Base-by-base conservation (phyloP, 2,113 vertebrate species). In the Clarias batrachus region DNA sequence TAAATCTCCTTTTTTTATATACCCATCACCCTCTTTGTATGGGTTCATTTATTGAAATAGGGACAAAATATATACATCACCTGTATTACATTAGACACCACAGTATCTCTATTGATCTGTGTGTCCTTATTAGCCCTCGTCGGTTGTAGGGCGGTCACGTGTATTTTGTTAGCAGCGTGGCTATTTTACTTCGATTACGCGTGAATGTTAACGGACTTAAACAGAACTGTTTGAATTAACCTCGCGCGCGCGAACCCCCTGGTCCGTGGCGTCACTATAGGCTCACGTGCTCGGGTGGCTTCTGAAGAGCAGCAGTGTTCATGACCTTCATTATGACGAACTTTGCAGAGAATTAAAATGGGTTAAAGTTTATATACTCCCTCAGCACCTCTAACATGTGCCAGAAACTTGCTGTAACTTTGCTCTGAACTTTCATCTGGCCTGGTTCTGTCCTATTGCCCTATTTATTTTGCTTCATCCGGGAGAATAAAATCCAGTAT, bases 161-260 rank as follows among this genome's bases (percentile, higher is more conserved):
- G 19, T 63, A 10, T 81, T 57, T 23, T 33, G 3, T 65, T 81
- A 81, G 80, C 80, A 41, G 17, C 80, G 83, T 48, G 70, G 70
- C 83, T 83, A 68, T 21, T 57, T 3, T 16, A 3, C 30, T 33
- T 33, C 30, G 30, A 33, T 7, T 52, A 19, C 23, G 76, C 9
- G 17, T 74, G 71, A 11, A 4, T 12, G 71, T 25, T 76, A n/a
- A 1, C 1, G 48, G 11, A 3, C 37, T 52, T 52, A 52, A 48
- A 25, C 37, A 25, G 41, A 25, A 10, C 4, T 25, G 41, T 6
- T 17, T 27, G 3, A 27, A 23, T 59, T 30, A 21, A 79, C 59
- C 59, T 57, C 8, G 27, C 27, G 14, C 27, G 14, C 54, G 76
- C 27, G 74, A 48, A 48, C 6, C 13, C 25, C 17, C 4, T 27